Base-by-base conservation (phyloP, 35 echinoderm and acorn worm species). In the Holothuria glaberrima region DNA sequence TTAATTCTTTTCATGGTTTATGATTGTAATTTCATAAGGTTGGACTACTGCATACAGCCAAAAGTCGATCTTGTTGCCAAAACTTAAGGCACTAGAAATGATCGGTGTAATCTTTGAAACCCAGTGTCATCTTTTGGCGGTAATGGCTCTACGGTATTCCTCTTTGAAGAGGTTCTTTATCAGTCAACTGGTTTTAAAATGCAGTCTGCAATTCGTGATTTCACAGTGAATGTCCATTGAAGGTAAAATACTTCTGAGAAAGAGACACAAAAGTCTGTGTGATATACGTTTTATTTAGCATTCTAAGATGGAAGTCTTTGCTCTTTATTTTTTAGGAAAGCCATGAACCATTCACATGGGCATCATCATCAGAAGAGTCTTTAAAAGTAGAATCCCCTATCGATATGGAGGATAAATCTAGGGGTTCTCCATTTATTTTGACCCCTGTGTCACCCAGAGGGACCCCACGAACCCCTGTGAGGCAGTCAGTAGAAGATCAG, bases 261-360 rank as follows among this genome's bases (percentile, higher is more conserved):
- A 14, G 13, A 9, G 10, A 9, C 9, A 1, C 13, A 14, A 54
- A 54, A 14, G 50, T 54, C 5, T 54, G 3, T 54, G 50, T 54
- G 1, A 2, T 54, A 5, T n/a, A n/a, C n/a, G n/a, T n/a, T n/a
- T n/a, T n/a, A n/a, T n/a, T n/a, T n/a, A n/a, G n/a, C n/a, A n/a
- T 54, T 54, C 9, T 54, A 1, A 54, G 13, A 69, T 3, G 62
- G 6, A 65, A 30, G 72, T 36, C 0, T 34, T 35, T 32, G 54
- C 17, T 36, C n/a, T 76, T 77, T 74, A 10, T 26, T 41, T 89
- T 45, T 72, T 71, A 97, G 94, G 83, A 90, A 38, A 78, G 48
- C 54, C 91, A 97, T 79, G 91, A 93, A 67, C 92, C 95, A 12
- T 91, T 89, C 54, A 86, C 19, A 18, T 97, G 95, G 95, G 84